Percentiles rank a stretch among this genome's conserved stretches.
Evolutionary conservation across 2,797 vertebrate species (phyloP).

Genomic region (Smutsia gigantea): DNA sequence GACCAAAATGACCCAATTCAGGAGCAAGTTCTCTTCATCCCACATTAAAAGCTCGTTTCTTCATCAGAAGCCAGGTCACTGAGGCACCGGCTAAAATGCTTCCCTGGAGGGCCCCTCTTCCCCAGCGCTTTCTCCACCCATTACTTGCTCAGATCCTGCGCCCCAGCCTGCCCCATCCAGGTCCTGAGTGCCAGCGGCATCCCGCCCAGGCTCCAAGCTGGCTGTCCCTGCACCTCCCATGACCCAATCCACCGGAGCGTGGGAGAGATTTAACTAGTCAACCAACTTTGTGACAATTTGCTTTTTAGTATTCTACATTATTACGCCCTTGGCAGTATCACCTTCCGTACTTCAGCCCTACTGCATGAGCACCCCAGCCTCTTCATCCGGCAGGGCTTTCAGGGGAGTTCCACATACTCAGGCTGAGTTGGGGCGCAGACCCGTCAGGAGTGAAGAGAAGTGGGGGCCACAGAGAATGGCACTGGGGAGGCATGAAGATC

Average conservation of each 20-base stretch:
- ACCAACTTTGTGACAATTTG: rapidly evolving
- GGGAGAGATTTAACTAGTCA: not conserved
- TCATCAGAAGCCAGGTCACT: rapidly evolving
- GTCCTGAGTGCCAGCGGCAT: not conserved
- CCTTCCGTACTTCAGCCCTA: rapidly evolving
- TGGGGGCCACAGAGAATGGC: rapidly evolving
- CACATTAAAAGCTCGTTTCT: rapidly evolving
- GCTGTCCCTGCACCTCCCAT: rapidly evolving
- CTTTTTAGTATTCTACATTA: rapidly evolving
- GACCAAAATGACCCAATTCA: rapidly evolving
- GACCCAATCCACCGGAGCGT: rapidly evolving
- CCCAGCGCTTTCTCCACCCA: rapidly evolving
- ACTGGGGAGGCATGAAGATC: rapidly evolving
- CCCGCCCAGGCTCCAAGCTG: not conserved
- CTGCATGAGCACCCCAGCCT: rapidly evolving
- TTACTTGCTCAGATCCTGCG: not conserved
- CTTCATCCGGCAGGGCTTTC: not conserved
- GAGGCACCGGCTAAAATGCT: rapidly evolving
- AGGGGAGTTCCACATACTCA: rapidly evolving
- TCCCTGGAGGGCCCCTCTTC: rapidly evolving
- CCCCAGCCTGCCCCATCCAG: rapidly evolving
- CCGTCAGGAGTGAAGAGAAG: rapidly evolving
- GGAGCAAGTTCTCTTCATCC: not conserved
- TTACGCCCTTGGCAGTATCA: rapidly evolving
- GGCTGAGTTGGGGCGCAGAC: not conserved